Base-by-base conservation (phyloP, 2,888 invertebrate species). In the Acanthococcus lagerstroemiae region DNA sequence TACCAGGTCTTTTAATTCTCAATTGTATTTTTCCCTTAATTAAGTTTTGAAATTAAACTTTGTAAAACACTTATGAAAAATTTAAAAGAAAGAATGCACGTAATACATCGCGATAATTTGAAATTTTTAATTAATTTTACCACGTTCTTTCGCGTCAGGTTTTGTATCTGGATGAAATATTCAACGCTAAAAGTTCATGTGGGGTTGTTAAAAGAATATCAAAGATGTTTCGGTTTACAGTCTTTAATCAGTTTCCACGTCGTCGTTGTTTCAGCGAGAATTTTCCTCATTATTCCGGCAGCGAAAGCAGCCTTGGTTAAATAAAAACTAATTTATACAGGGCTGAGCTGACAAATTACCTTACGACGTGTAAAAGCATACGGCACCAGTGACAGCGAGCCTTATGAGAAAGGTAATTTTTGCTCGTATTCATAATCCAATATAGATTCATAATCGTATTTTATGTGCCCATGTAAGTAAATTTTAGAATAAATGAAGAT, bases 11-110 rank as follows among this genome's bases (percentile, higher is more conserved):
- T 37, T 37, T 3, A 57, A 45, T 45, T 57, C 21, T 57, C 45
- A 22, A 57, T 57, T 56, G 56, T 44, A 22, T 56, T 57, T 22
- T 45, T 57, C n/a, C 22, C 21, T 3, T 57, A 57, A 57, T 57
- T n/a, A 50, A 50, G 37, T 37, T 37, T 37, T 1, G 37, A 37
- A 37, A 37, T 37, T 37, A 37, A 37, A 37, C 37, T 37, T 37
- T 37, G 12, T 37, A n/a, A 37, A 37, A n/a, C 37, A 9, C 37
- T 1, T 37, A 37, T 3, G 37, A 37, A 37, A 37, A 37, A 37
- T 37, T 37, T 37, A 37, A 37, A 37, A n/a, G 37, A 37, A 37
- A 37, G 37, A 37, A 37, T 37, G 37, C 37, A n/a, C 12, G 37
- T 37, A 37, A 37, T 37, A 37, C 37, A 37, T 37, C 37, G 37